Evolutionary conservation across 2,113 vertebrate genomes (phyloP).

Genomic region (Rhea americana): DNA sequence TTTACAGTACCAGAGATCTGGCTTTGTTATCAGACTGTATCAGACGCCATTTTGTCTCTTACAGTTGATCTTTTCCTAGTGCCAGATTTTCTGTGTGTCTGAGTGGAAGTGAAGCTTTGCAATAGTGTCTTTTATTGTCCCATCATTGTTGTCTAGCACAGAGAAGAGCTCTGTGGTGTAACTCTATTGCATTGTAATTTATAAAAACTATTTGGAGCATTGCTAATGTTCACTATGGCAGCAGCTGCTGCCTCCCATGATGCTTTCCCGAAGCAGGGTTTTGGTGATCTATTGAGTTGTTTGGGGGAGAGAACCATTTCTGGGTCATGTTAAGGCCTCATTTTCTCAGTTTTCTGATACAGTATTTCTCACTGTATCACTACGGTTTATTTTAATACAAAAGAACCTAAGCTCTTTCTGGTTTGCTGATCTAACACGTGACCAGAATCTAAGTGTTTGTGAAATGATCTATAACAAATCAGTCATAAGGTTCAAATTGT

Average conservation of each 20-base stretch:
- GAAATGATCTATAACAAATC: conserved; percentile 45
- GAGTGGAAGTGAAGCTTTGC: conserved; percentile 62
- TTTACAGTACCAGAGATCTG: conserved; percentile 75
- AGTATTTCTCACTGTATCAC: conserved; percentile 35
- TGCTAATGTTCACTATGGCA: conserved; percentile 3
- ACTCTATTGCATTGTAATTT: conserved; percentile 51
- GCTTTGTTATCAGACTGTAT: conserved; percentile 67
- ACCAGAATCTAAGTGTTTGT: conserved; percentile 20
- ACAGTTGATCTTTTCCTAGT: conserved; percentile 62
- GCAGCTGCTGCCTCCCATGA: conserved; percentile 14
- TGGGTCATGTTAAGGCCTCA: conserved; percentile 29
- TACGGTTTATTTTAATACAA: conserved; percentile 35
- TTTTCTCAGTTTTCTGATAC: conserved; percentile 33
- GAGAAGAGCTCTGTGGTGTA: conserved; percentile 57
- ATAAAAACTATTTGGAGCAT: conserved; percentile 54
- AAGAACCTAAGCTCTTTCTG: conserved; percentile 32
- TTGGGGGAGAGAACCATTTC: not conserved
- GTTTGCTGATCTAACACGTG: conserved; percentile 50
- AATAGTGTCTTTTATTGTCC: conserved; percentile 46
- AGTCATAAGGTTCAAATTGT: not conserved
- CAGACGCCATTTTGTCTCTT: conserved; percentile 43
- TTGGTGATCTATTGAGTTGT: not conserved
- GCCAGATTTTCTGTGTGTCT: conserved; percentile 60
- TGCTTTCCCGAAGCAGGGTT: conserved; percentile 39
- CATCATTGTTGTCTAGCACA: conserved; percentile 46